Conservation (phyloP, 1,140 invertebrate genomes). For the Drosophila nebulosa region DNA sequence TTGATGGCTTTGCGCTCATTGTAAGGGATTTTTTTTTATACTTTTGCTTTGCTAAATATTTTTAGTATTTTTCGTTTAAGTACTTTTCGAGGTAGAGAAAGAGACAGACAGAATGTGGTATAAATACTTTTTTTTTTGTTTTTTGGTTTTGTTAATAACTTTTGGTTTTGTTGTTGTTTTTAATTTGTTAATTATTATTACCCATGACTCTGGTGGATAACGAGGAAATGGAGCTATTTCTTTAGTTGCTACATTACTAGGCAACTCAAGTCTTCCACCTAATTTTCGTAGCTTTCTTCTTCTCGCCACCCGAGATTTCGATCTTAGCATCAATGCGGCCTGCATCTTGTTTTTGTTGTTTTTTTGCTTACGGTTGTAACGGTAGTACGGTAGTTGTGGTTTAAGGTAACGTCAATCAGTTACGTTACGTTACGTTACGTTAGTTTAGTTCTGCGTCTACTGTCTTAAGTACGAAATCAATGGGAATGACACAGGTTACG, state of each 20-base stretch:
- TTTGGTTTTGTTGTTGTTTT: slow-evolving; percentile 57
- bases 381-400: slow-evolving; percentile 31
- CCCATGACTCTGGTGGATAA: slow-evolving; percentile 90
- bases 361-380: slow-evolving; percentile 62
- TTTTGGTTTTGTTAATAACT: slow-evolving; percentile 34
- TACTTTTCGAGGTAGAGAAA: slow-evolving; percentile 35
- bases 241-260: slow-evolving; percentile 91
- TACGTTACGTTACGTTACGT: slow-evolving; percentile 11
- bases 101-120: slow-evolving; percentile 56
- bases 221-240: slow-evolving; percentile 91
- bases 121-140: slow-evolving; percentile 64
- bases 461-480: slow-evolving; percentile 72
- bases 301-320: slow-evolving; percentile 90
- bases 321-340: slow-evolving; percentile 93
- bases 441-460: slow-evolving; percentile 5
- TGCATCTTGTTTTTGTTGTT: slow-evolving; percentile 88
- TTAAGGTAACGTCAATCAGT: slow-evolving; percentile 25
- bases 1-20: slow-evolving; percentile 71
- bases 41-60: slow-evolving; percentile 39
- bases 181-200: slow-evolving; percentile 80
- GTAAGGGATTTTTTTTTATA: slow-evolving; percentile 22
- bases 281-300: slow-evolving; percentile 87
- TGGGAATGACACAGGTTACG: slow-evolving; percentile 73
- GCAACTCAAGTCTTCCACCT: slow-evolving; percentile 88
- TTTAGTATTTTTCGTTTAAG: slow-evolving; percentile 21